Percentiles rank a stretch among this genome's conserved stretches.
These are phyloP conservation scores for Odontomachus brunneus DNA, from an alignment of 1,140 invertebrate genomes.

Conservation along the genomic window DNA sequence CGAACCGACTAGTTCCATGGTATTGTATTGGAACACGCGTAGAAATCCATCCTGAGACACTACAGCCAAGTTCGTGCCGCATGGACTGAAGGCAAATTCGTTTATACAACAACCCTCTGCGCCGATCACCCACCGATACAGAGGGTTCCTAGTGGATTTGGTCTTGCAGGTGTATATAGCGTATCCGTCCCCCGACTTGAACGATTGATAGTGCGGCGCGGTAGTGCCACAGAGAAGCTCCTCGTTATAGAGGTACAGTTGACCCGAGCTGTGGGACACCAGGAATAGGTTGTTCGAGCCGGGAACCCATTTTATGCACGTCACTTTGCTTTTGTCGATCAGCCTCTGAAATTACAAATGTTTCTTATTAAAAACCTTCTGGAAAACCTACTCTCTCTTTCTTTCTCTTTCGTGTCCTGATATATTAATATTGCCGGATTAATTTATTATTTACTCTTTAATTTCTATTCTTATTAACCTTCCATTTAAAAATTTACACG, in stretches of 20 bases:
- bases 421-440: neutral
- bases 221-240: constrained; percentile 95
- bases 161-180: constrained; percentile 98
- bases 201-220: constrained; percentile 95
- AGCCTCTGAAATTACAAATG: constrained; percentile 90
- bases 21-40: constrained; percentile 98
- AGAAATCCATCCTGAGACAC: constrained; percentile 98
- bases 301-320: constrained; percentile 99
- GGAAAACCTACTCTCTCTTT: constrained; percentile 8
- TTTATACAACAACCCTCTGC: constrained; percentile 95
- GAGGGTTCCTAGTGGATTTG: constrained; percentile 97
- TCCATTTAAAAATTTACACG: neutral
- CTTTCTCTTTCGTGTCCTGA: neutral
- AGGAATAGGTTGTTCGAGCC: constrained; percentile 96
- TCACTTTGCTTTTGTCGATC: constrained; percentile 99
- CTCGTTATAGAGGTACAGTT: constrained; percentile 99
- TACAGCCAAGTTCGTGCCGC: constrained; percentile 95
- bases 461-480: neutral
- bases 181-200: constrained; percentile 98
- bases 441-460: neutral
- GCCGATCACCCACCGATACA: constrained; percentile 95
- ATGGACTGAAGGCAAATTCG: constrained; percentile 98
- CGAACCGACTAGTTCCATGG: constrained; percentile 96
- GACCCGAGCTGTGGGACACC: constrained; percentile 97
- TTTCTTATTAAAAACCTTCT: constrained; percentile 46